Evolutionary conservation across 2,888 invertebrate species (phyloP).

Genomic region (Atrina japonica): DNA sequence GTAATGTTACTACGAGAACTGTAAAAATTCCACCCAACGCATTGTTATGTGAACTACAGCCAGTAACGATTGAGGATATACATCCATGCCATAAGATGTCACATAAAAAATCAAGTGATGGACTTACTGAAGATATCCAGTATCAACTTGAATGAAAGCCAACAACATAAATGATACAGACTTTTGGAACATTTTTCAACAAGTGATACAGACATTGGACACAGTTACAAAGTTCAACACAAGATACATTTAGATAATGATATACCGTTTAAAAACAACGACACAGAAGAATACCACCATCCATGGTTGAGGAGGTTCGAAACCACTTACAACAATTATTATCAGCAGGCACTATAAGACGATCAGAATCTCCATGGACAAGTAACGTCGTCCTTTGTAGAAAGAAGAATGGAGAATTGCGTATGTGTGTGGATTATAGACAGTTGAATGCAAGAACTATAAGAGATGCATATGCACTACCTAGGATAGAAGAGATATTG

Average conservation of each 20-base stretch:
- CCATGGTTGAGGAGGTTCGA: too few species aligned
- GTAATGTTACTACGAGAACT: not conserved
- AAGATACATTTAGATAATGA: not conserved
- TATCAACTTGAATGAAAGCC: not conserved
- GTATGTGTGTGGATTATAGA: not conserved
- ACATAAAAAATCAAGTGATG: too few species aligned
- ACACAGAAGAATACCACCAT: too few species aligned
- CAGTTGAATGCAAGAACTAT: conserved; percentile 5
- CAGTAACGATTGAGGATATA: conserved; percentile 3
- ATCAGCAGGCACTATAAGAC: conserved; percentile 11
- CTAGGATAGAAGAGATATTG: conserved; percentile 1
- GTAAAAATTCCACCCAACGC: conserved; percentile 19
- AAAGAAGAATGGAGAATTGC: conserved; percentile 14
- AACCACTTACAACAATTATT: not conserved
- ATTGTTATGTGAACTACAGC: conserved; percentile 17
- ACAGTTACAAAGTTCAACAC: conserved; percentile 2
- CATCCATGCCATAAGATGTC: too few species aligned
- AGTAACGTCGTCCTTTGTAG: conserved; percentile 13
- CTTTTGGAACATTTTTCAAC: conserved; percentile 1
- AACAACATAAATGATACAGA: not conserved
- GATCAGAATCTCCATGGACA: not conserved
- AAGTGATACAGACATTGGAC: conserved; percentile 11
- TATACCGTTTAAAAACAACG: too few species aligned
- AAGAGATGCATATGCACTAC: conserved; percentile 20
- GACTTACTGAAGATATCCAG: too few species aligned